Evolutionary conservation across 2,113 vertebrate genomes (phyloP).

Genomic region (Heliornis fulica): DNA sequence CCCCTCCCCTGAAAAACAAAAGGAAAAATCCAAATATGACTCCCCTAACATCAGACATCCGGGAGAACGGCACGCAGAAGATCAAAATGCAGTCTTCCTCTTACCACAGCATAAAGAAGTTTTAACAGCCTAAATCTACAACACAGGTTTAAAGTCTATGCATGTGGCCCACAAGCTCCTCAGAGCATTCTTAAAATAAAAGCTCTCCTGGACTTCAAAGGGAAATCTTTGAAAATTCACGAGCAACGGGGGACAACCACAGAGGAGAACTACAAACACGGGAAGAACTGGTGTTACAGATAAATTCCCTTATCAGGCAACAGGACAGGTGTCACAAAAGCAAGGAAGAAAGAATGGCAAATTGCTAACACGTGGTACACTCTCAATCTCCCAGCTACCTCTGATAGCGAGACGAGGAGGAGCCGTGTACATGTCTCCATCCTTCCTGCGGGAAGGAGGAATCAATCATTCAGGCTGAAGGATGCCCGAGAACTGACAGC

Average conservation of each 20-base stretch:
- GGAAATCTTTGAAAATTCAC: not conserved
- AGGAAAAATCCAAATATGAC: not conserved
- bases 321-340: not conserved
- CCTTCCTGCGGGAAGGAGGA: not conserved
- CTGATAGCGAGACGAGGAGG: not conserved
- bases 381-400: not conserved
- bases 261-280: not conserved
- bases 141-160: not conserved
- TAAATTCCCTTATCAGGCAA: constrained; percentile 12
- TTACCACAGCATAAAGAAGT: not conserved
- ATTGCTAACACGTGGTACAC: not conserved
- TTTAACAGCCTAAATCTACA: not conserved
- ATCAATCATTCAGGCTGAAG: not conserved
- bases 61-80: not conserved
- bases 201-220: constrained; percentile 24
- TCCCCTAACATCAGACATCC: not conserved
- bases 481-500: not conserved
- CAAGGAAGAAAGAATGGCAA: not conserved
- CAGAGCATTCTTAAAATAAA: constrained; percentile 27
- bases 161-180: not conserved
- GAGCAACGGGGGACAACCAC: not conserved
- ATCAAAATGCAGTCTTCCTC: not conserved
- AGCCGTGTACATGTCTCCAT: not conserved
- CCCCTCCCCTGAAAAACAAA: not conserved
- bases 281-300: not conserved